Evolutionary conservation across 2,797 vertebrate genomes (phyloP).

Genomic region (Gobionotothen gibberifrons): DNA sequence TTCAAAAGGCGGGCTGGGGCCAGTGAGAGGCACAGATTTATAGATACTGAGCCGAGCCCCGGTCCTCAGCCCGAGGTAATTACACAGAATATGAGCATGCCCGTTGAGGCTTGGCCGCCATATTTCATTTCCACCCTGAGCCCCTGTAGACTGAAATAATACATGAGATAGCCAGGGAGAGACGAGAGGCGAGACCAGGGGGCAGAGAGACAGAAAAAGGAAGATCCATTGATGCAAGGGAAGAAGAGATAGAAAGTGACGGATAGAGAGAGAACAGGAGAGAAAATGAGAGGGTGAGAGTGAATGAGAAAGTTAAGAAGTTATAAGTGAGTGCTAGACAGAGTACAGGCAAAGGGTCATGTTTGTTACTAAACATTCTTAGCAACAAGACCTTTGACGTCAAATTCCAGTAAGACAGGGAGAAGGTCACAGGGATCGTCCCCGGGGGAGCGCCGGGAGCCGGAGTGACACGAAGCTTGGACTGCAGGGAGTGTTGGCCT

Average conservation of each 20-base stretch:
- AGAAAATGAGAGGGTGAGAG: conserved; percentile 36
- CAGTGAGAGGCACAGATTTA: conserved; percentile 84
- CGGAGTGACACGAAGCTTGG: conserved; percentile 75
- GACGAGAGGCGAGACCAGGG: conserved; percentile 74
- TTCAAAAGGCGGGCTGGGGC: conserved; percentile 81
- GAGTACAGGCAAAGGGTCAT: conserved; percentile 78
- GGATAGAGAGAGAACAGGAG: conserved; percentile 39
- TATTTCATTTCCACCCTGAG: conserved; percentile 84
- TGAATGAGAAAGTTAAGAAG: conserved; percentile 54
- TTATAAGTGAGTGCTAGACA: conserved; percentile 37
- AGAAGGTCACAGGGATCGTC: conserved; percentile 92
- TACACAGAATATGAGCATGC: conserved; percentile 85
- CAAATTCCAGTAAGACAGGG: conserved; percentile 92
- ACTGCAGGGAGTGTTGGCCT: conserved; percentile 80
- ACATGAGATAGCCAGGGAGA: conserved; percentile 81
- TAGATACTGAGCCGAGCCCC: conserved; percentile 79
- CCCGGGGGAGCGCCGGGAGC: conserved; percentile 85
- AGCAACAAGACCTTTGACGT: conserved; percentile 93
- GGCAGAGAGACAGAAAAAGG: conserved; percentile 72
- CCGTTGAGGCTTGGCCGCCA: conserved; percentile 81
- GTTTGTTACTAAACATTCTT: conserved; percentile 91
- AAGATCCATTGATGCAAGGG: conserved; percentile 73
- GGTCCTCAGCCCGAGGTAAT: conserved; percentile 81
- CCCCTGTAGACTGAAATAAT: conserved; percentile 84
- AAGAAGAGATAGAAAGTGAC: conserved; percentile 61